Evolutionary conservation across 2,113 vertebrate species (phyloP).

Genomic region (Phodopus roborovskii): DNA sequence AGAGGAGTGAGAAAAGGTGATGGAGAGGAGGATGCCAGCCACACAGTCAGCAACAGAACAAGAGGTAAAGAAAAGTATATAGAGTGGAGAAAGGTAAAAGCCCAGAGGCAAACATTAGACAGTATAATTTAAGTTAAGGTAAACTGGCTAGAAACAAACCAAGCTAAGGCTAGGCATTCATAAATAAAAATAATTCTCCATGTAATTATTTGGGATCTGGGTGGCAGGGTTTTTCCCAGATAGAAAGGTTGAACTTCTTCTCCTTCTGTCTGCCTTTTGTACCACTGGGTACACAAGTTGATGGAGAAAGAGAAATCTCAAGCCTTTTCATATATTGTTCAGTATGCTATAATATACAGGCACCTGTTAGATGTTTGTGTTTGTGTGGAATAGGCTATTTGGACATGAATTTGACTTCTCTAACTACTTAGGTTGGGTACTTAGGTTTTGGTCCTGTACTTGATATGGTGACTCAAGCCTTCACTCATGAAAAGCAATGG

Average conservation of each 20-base stretch:
- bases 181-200: too few relatives aligned
- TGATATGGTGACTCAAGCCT: background rate
- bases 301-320: background rate
- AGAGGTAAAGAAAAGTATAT: too few relatives aligned
- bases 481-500: background rate
- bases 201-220: too few relatives aligned
- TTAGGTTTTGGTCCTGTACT: background rate
- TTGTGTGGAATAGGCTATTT: background rate
- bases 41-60: too few relatives aligned
- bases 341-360: too few relatives aligned
- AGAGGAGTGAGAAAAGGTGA: too few relatives aligned
- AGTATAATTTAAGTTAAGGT: too few relatives aligned
- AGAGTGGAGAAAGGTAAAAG: too few relatives aligned
- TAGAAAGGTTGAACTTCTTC: background rate
- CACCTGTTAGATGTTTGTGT: background rate
- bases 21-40: too few relatives aligned
- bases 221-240: background rate
- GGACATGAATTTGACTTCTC: background rate
- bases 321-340: background rate
- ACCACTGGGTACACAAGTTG: background rate
- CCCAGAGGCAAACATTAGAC: too few relatives aligned
- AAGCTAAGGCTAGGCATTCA: too few relatives aligned
- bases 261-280: background rate
- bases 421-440: background rate
- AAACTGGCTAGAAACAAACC: too few relatives aligned